Base-by-base conservation (phyloP, 2,113 vertebrate species). In the Saimiri boliviensis region DNA sequence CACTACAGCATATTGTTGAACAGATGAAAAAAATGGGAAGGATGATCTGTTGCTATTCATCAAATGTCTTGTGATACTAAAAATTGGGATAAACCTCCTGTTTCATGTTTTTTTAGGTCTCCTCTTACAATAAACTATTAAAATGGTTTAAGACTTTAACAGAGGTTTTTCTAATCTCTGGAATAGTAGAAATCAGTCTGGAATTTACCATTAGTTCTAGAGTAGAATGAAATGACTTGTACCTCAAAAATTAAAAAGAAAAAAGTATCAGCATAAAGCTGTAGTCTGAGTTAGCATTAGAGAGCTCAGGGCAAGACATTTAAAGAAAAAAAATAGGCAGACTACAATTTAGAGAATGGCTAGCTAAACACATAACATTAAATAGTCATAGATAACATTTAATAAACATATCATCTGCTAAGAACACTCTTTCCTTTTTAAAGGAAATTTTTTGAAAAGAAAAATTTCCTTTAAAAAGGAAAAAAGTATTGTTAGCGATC, bases 81-180 rank as follows among this genome's bases (percentile, higher is more conserved):
- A 89, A 83, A 80, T 54, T 86, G 27, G 71, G 74, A 60, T 66
- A 86, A 74, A 32, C 5, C 9, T 86, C 66, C 32, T 82, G 23
- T 19, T 49, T 73, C 42, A 32, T 32, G 0, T 58, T 63, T 88
- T 88, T 4, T 73, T 82, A 82, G 37, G 14, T 86, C 0, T 45
- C 9, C 25, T 91, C 4, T 93, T 35, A 60, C 52, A 93, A 87
- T 80, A 45, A 76, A 80, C 35, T 89, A 94, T 42, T 83, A 76
- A 76, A 97, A 81, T 96, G 95, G 60, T 80, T 82, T 76, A 56
- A n/a, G 4, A 25, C 30, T 87, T 96, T 91, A 56, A 68, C 6
- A 52, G 82, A 14, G n/a, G 1, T 73, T 58, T 95, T 5, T 76
- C 54, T 91, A 60, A 1, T 83, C 56, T 86, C 27, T 70, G 23